Evolutionary conservation across 1,140 invertebrate genomes (phyloP).

Genomic region (Drosophila ananassae): DNA sequence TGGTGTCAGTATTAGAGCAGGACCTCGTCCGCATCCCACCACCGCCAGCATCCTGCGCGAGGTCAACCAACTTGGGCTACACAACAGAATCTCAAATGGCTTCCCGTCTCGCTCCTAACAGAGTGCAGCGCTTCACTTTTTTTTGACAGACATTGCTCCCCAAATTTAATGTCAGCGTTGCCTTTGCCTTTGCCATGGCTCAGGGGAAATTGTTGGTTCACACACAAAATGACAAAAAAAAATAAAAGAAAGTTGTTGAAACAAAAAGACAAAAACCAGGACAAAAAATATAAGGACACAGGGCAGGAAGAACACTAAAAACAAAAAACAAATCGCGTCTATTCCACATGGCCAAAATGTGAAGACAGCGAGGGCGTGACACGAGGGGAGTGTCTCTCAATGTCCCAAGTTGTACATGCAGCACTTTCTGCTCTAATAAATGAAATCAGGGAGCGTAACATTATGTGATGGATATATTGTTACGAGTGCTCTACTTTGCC

Average conservation of each 20-base stretch:
- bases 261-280: constrained; percentile 28
- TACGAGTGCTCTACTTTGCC: constrained; percentile 39
- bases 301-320: constrained; percentile 3
- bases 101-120: constrained; percentile 28
- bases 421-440: constrained; percentile 81
- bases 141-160: constrained; percentile 74
- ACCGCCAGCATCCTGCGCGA: neutral
- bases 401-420: constrained; percentile 64
- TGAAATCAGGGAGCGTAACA: constrained; percentile 81
- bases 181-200: constrained; percentile 53
- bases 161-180: constrained; percentile 74
- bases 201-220: constrained; percentile 65
- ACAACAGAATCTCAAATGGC: constrained; percentile 44
- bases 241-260: constrained; percentile 24
- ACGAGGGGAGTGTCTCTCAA: constrained; percentile 13
- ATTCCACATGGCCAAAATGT: constrained; percentile 50
- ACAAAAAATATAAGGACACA: constrained; percentile 12
- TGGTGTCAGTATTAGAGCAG: constrained; percentile 34
- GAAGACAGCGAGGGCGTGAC: constrained; percentile 5
- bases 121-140: constrained; percentile 59
- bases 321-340: constrained; percentile 54
- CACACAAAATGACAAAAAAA: constrained; percentile 22
- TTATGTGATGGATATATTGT: constrained; percentile 82
- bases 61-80: constrained; percentile 58
- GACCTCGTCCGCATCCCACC: neutral